Base-by-base conservation (phyloP, 1,140 invertebrate species). In the Drosophila rhopaloa region DNA sequence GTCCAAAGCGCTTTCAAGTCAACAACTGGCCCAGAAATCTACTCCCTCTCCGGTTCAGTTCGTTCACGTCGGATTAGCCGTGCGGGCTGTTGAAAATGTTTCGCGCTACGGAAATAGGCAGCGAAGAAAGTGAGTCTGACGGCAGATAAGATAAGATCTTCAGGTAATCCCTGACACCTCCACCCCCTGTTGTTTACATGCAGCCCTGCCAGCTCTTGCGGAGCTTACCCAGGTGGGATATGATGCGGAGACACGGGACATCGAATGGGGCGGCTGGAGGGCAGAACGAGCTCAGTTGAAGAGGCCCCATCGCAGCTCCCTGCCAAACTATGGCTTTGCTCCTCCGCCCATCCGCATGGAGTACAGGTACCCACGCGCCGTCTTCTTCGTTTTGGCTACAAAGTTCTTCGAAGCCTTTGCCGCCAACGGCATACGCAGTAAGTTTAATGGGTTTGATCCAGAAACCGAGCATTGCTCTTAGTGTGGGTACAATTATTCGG, bases 381-480 rank as follows among this genome's bases (percentile, higher is more conserved):
- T 92, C 0, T 76, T 59, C 35, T 92, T 92, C 41, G 68, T 92
- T 16, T 53, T 92, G 29, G 62, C 77, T 16, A 86, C 91, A 6
- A 92, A 92, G 61, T 92, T 92, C 55, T 92, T 92, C 29, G 92
- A 92, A 61, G 91, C 92, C 4, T 92, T 92, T 63, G 90, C 91
- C 2, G 92, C 92, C 1, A 92, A 92, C 55, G 91, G 92, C 50
- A 92, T 92, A 41, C 77, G 92, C 79, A 92, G 91, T 92, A 61
- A 90, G 91, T 92, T 35, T 10, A 4, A 47, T 2, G n/a, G 7
- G 13, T 43, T 14, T 10, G 46, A 48, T 44, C 10, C 11, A 10
- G 9, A 37, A 19, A 24, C 14, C n/a, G 37, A 16, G 24, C 7
- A 27, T 38, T 5, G 8, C 24, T 19, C 11, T 32, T 8, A 32